Conservation (phyloP, 1,140 invertebrate genomes). For the Antheraea pernyi region DNA sequence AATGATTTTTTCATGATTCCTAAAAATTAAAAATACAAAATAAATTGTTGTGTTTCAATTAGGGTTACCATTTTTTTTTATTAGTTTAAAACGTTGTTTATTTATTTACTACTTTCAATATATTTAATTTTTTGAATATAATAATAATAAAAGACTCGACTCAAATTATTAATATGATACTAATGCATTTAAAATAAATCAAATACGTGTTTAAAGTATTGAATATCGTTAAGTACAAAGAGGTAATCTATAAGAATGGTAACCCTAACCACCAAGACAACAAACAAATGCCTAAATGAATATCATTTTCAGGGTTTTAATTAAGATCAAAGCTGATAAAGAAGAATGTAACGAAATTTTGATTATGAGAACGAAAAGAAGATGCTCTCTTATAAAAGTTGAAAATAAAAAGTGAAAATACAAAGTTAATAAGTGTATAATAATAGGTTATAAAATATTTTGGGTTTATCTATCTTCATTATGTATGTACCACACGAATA, state of each 20-base stretch:
- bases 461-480: background rate
- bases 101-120: background rate
- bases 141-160: background rate
- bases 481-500: background rate
- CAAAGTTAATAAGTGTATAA: background rate
- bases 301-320: conserved; percentile 10
- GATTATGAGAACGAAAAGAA: conserved; percentile 10
- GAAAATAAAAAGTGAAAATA: background rate
- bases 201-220: too few relatives aligned
- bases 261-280: conserved; percentile 6
- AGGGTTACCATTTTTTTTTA: conserved; percentile 9
- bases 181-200: too few relatives aligned
- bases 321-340: conserved; percentile 2
- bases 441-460: background rate
- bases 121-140: background rate
- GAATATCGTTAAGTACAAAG: background rate
- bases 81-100: background rate
- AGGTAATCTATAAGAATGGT: background rate
- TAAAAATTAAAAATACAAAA: background rate
- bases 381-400: background rate
- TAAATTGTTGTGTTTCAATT: conserved; percentile 4
- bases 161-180: too few relatives aligned
- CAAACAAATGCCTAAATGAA: conserved; percentile 7
- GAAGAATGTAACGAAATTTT: conserved; percentile 9
- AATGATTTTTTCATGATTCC: conserved; percentile 12